phyloP scores from a whole-genome alignment of 2,888 invertebrate species.

The Morinoia aosen region DNA sequence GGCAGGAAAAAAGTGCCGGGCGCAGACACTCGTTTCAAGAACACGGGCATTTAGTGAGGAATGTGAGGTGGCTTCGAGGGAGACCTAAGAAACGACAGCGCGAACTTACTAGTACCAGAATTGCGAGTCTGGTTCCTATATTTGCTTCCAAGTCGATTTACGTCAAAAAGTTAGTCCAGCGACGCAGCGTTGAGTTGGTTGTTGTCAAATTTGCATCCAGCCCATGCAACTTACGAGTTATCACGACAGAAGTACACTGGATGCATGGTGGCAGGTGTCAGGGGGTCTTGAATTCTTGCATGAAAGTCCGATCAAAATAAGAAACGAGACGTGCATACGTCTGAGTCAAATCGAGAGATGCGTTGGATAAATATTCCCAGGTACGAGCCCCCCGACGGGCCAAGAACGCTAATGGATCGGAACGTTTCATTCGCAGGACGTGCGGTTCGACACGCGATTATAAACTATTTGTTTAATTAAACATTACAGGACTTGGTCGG shows the following conservation, averaged over 20 bases:
- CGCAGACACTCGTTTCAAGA: slow-evolving; percentile 31
- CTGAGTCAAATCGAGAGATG: background rate
- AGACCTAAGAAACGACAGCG: background rate
- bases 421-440: background rate
- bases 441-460: slow-evolving; percentile 18
- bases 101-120: background rate
- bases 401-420: slow-evolving; percentile 33
- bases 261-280: background rate
- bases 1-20: slow-evolving; percentile 2
- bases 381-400: slow-evolving; percentile 19
- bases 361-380: slow-evolving; percentile 10
- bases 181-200: background rate
- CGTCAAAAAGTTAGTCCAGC: background rate
- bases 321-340: background rate
- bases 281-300: background rate
- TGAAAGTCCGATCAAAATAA: background rate
- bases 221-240: background rate
- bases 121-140: background rate
- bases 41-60: slow-evolving; percentile 44
- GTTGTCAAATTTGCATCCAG: background rate
- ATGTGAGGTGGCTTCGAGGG: slow-evolving; percentile 14
- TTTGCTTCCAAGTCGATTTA: background rate
- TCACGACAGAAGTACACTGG: too few species aligned
- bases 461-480: slow-evolving; percentile 21
- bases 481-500: background rate